These are phyloP conservation scores for Stictonetta naevosa DNA, from an alignment of 2,113 vertebrate species.

Conservation along the genomic window DNA sequence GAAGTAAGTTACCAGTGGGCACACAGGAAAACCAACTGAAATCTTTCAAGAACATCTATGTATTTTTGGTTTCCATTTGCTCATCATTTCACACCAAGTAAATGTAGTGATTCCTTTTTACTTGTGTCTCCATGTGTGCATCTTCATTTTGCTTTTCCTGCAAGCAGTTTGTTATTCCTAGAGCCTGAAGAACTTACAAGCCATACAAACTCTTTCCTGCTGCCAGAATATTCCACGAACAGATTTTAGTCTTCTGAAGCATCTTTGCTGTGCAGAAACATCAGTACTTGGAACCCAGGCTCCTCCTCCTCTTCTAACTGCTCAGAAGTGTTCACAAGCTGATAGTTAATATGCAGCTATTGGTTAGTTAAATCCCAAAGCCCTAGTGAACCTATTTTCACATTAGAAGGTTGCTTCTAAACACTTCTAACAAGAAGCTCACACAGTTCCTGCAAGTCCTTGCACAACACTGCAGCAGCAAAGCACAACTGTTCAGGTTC, in stretches of 20 bases:
- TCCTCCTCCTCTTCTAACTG: background rate
- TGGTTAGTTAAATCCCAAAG: background rate
- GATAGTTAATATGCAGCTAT: background rate
- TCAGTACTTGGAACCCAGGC: background rate
- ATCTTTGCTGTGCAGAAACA: background rate
- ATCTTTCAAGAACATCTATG: background rate
- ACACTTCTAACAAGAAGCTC: background rate
- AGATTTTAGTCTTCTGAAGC: conserved; percentile 33
- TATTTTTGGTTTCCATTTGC: background rate
- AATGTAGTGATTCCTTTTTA: background rate
- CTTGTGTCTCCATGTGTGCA: background rate
- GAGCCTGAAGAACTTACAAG: conserved; percentile 23
- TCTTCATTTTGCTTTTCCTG: background rate
- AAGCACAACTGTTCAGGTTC: background rate
- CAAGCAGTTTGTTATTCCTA: background rate
- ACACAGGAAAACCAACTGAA: background rate
- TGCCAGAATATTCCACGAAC: conserved; percentile 16
- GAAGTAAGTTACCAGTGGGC: background rate
- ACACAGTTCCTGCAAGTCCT: background rate
- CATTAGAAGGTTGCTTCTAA: background rate
- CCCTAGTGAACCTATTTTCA: background rate
- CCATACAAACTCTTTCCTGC: conserved; percentile 1
- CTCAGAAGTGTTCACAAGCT: background rate
- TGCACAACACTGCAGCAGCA: background rate
- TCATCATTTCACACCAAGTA: background rate